Conservation (phyloP, 1,140 invertebrate genomes). For the Danaus plexippus region DNA sequence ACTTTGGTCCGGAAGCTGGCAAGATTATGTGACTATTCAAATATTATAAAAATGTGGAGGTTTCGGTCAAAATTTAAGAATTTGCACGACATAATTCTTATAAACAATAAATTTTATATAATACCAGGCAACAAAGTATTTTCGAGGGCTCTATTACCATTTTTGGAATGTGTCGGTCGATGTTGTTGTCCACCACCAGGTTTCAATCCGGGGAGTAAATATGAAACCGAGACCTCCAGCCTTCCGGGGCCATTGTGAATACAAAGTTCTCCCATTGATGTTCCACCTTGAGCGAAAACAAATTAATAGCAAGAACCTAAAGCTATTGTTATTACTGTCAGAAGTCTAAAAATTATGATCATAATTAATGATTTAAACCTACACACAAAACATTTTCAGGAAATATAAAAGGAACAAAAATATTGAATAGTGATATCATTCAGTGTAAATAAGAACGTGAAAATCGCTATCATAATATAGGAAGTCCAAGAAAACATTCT, state of each 20-base stretch:
- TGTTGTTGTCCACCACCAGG: conserved; percentile 51
- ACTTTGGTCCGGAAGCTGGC: conserved; percentile 7
- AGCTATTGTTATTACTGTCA: too few relatives aligned
- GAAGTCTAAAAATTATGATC: too few relatives aligned
- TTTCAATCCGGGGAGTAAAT: conserved; percentile 56
- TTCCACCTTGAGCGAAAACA: conserved; percentile 36
- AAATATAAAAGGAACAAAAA: too few relatives aligned
- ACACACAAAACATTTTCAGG: too few relatives aligned
- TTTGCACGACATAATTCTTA: background rate
- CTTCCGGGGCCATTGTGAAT: conserved; percentile 40
- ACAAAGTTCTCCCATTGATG: conserved; percentile 57
- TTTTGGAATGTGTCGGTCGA: conserved; percentile 46
- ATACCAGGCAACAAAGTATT: background rate
- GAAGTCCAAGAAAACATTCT: too few relatives aligned
- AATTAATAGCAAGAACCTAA: background rate
- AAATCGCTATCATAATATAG: too few relatives aligned
- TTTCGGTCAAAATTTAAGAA: too few relatives aligned
- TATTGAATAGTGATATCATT: too few relatives aligned
- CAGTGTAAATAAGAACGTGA: too few relatives aligned
- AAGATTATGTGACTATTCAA: background rate
- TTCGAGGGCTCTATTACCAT: conserved; percentile 30
- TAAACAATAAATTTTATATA: conserved; percentile 3
- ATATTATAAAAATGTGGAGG: too few relatives aligned
- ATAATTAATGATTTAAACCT: too few relatives aligned
- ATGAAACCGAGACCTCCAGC: conserved; percentile 50